Conservation (phyloP, 2,888 invertebrate genomes). For the Papilio gigon region DNA sequence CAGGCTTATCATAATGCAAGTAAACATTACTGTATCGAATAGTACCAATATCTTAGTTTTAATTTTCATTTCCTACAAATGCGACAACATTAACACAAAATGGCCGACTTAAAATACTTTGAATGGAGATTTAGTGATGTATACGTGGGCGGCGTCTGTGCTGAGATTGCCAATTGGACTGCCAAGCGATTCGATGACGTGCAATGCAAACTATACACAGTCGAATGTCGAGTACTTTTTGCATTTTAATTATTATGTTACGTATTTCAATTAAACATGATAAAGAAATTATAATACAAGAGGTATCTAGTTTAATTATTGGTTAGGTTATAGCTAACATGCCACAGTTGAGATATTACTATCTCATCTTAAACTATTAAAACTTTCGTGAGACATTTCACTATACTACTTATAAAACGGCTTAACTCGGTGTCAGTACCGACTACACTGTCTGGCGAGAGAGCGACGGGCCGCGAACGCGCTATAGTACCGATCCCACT, state of each 20-base stretch:
- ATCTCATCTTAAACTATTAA: no score
- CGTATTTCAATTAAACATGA: no score
- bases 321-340: no score
- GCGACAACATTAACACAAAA: not conserved
- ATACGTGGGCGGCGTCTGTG: slow-evolving; percentile 1
- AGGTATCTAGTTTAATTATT: no score
- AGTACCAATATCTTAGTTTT: not conserved
- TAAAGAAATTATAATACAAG: no score
- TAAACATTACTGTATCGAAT: not conserved
- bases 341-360: no score
- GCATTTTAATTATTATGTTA: not conserved
- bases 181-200: slow-evolving; percentile 13
- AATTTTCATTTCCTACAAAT: not conserved
- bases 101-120: not conserved
- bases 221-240: not conserved
- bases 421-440: no score
- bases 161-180: slow-evolving; percentile 15
- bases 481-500: no score
- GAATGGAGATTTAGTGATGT: slow-evolving; percentile 14
- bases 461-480: no score
- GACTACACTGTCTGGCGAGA: no score
- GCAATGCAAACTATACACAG: not conserved
- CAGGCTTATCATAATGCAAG: not conserved
- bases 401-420: no score
- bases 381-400: no score